Evolutionary conservation across 2,888 invertebrate genomes (phyloP), one percentile per base, ranked within the genome.

Genomic region (Chesias legatella): DNA sequence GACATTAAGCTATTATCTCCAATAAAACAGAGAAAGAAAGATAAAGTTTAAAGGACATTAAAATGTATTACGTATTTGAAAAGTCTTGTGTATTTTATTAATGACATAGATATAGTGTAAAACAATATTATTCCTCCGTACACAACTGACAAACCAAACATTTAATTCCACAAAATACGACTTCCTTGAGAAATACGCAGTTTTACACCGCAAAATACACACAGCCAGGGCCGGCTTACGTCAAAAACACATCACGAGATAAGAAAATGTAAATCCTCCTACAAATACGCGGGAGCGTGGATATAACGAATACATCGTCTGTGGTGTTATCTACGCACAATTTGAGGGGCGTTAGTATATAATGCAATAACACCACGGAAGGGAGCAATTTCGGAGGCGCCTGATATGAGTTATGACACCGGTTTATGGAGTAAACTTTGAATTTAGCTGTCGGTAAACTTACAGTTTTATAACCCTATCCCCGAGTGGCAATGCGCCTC

Each of bases 231-330:
- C 51, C 53, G 51, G 48, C 43, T 54, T 53, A 59, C 50, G 58
- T 65, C 59, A 62, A 53, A 48, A 51, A 54, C 49, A 60, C 54
- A 59, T 58, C 55, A 56, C 51, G 41, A 57, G 66, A 66, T 71
- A 67, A 73, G 69, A 29, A 60, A 71, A 73, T 67, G 66, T 62
- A 67, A 72, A 70, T 64, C 67, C 62, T 53, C 63, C 61, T 58
- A 64, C 63, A 64, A 65, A 71, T 65, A 64, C 61, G 60, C 52
- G 52, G 60, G 63, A 5, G 13, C 5, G 5, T 5, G 2, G 13
- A 17, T 3, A 5, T 17, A 17, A 17, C 13, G 2, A 3, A 17
- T 17, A 17, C 5, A 17, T 17, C 13, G 5, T 17, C 13, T 17
- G 13, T 5, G 13, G 60, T 45, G 63, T 64, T 69, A 67, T 66